Evolutionary conservation across 2,888 invertebrate genomes (phyloP).

Genomic region (Apeira syringaria): DNA sequence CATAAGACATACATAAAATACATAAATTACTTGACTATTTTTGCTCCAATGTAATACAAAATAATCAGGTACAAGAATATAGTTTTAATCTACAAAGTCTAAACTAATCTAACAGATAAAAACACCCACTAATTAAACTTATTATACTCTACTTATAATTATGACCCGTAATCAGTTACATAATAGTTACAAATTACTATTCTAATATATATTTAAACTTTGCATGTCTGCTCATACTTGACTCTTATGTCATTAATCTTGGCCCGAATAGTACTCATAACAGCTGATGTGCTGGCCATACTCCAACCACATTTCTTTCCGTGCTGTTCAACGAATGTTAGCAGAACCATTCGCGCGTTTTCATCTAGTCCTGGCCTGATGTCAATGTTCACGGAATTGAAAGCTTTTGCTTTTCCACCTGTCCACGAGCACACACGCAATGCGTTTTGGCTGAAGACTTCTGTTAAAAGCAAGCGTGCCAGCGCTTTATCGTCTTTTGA

Average conservation of each 20-base stretch:
- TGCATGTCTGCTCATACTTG: background rate
- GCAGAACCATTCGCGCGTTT: slow-evolving; percentile 4
- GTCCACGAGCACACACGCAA: slow-evolving; percentile 9
- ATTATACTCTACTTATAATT: background rate
- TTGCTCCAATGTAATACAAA: too few species aligned
- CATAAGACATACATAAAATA: too few species aligned
- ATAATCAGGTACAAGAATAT: too few species aligned
- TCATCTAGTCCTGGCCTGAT: slow-evolving; percentile 12
- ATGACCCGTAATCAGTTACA: background rate
- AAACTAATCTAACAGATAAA: background rate
- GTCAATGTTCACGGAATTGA: background rate
- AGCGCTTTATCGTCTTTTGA: slow-evolving; percentile 9
- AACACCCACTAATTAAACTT: background rate
- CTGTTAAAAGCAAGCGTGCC: slow-evolving; percentile 6
- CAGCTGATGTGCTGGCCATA: background rate
- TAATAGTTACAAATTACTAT: background rate
- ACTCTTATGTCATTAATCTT: slow-evolving; percentile 7
- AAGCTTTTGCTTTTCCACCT: slow-evolving; percentile 9
- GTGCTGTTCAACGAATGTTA: slow-evolving; percentile 4
- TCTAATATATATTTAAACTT: background rate
- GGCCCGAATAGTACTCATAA: slow-evolving; percentile 1
- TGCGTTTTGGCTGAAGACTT: slow-evolving; percentile 11
- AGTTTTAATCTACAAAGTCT: background rate
- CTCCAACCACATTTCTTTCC: slow-evolving; percentile 2
- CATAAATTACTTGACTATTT: too few species aligned